These are phyloP conservation scores for Dendrolimus houi DNA, from an alignment of 2,888 invertebrate species.

Conservation along the genomic window DNA sequence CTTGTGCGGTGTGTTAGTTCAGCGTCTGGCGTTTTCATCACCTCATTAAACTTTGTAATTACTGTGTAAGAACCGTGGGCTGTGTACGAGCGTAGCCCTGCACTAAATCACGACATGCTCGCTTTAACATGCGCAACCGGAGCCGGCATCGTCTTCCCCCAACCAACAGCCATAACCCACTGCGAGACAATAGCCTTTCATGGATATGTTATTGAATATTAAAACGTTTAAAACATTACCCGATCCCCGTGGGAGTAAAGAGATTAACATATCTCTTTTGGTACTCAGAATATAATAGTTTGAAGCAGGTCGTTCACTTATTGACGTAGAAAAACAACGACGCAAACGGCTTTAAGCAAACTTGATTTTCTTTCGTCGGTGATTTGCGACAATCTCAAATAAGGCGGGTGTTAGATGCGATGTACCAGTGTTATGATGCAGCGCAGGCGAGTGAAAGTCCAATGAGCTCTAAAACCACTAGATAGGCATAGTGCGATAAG, in stretches of 20 bases:
- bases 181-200: constrained; percentile 47
- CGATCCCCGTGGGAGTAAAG: constrained; percentile 29
- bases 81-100: constrained; percentile 49
- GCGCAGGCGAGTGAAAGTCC: constrained; percentile 53
- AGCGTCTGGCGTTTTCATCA: constrained; percentile 25
- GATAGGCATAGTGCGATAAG: constrained; percentile 59
- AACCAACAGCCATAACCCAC: constrained; percentile 42
- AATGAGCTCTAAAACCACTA: constrained; percentile 49
- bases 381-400: constrained; percentile 35
- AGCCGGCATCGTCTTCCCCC: constrained; percentile 27
- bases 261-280: constrained; percentile 36
- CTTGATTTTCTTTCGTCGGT: constrained; percentile 21
- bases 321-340: constrained; percentile 13
- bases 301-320: constrained; percentile 8
- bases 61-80: constrained; percentile 72
- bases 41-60: constrained; percentile 73
- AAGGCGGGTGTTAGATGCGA: constrained; percentile 40
- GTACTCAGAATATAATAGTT: constrained; percentile 12
- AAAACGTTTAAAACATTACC: constrained; percentile 35
- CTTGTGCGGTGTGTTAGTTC: constrained; percentile 4
- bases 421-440: constrained; percentile 23
- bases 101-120: constrained; percentile 61
- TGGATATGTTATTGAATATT: constrained; percentile 62
- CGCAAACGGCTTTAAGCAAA: not conserved
- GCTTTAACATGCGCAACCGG: constrained; percentile 42